These are phyloP conservation scores for Holocentrus rufus DNA, from an alignment of 2,797 vertebrate genomes.

Conservation along the genomic window DNA sequence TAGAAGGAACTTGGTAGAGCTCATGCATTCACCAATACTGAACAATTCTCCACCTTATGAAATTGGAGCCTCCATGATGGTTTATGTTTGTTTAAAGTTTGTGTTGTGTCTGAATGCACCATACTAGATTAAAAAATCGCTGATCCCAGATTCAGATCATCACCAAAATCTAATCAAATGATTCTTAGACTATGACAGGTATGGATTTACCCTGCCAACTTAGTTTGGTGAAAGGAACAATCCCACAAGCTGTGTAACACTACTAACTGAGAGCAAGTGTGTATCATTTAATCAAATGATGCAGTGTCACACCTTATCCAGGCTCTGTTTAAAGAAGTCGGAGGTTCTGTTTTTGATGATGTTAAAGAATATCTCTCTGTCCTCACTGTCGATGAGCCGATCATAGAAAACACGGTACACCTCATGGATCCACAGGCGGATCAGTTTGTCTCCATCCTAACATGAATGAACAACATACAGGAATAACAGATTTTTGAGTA, in stretches of 20 bases:
- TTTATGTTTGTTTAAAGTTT: too few relatives aligned
- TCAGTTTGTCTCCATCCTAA: conserved; percentile 91
- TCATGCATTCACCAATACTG: too few relatives aligned
- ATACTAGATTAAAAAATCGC: too few relatives aligned
- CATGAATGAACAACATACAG: conserved; percentile 23
- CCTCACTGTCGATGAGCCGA: conserved; percentile 86
- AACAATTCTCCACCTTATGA: too few relatives aligned
- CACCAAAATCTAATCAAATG: background rate
- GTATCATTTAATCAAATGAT: background rate
- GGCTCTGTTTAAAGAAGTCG: conserved; percentile 85
- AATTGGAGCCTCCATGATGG: too few relatives aligned
- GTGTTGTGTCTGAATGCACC: too few relatives aligned
- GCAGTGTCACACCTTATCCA: conserved; percentile 85
- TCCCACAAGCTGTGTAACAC: too few relatives aligned
- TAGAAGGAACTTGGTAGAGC: background rate
- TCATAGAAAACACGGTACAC: conserved; percentile 95
- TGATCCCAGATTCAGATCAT: background rate
- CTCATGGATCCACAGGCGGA: conserved; percentile 95
- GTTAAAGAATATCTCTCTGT: conserved; percentile 88
- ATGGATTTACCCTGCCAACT: too few relatives aligned
- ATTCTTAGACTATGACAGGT: background rate
- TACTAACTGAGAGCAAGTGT: background rate
- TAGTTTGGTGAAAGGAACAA: too few relatives aligned
- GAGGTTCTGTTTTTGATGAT: conserved; percentile 88
- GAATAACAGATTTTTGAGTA: background rate